Base-by-base conservation (phyloP, 2,888 invertebrate genomes). In the Euplexia lucipara region DNA sequence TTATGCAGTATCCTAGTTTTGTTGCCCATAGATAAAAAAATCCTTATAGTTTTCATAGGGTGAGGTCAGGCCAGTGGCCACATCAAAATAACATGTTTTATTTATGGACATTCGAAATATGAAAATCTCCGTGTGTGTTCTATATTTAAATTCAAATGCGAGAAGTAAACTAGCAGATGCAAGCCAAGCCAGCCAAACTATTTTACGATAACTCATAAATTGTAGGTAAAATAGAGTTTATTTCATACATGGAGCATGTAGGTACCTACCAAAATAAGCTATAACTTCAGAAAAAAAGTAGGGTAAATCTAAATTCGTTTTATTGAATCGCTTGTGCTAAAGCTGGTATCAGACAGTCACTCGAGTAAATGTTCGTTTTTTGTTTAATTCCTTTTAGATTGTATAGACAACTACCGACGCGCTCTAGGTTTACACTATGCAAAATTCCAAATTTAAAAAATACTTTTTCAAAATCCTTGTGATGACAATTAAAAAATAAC, bases 141-240 rank as follows among this genome's bases (percentile, higher is more conserved):
- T 81, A 82, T 68, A 80, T 70, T 74, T 83, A 82, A 78, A 70
- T 59, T 51, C 26, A 45, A 53, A 70, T 69, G 42, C 63, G 57
- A 58, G 35, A 45, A 60, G 42, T 56, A 57, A 75, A 76, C 74
- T 51, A 70, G 74, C 79, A 81, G 78, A 84, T 86, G 84, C 78
- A 83, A 75, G 73, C 79, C 79, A 75, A 63, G 54, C 57, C 51
- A 60, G 39, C 44, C 42, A 37, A 70, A 82, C 83, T 86, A 85
- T 87, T 86, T 86, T 84, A 81, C 60, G 64, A 67, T 73, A 56
- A 68, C 69, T 61, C 61, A 63, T 74, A 73, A 56, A 63, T 64
- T 63, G 12, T 77, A n/a, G n/a, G n/a, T n/a, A 52, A 61, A 51
- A 51, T 51, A n/a, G 22, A 56, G 14, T 70, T 30, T 75, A 61